A percentile compares a stretch with the other conserved stretches of the same genome.
These are phyloP conservation scores for Stichopus chloronotus DNA, from an alignment of 35 echinoderm and acorn worm genomes.

Conservation along the genomic window DNA sequence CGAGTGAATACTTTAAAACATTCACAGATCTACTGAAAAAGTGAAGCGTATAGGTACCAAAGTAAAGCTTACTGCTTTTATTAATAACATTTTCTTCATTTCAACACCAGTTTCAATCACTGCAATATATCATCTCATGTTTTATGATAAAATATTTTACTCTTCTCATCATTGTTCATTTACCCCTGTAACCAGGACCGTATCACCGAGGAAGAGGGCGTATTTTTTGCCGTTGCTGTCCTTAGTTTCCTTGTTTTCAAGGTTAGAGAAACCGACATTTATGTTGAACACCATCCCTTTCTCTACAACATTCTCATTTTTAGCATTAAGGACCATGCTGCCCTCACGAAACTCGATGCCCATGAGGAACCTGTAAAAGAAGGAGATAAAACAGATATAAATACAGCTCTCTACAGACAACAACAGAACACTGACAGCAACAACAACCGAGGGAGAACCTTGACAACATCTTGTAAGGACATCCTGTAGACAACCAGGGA, in stretches of 20 bases:
- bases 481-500: not conserved
- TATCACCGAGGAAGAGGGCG: conserved; percentile 90
- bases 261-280: conserved; percentile 93
- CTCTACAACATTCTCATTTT: conserved; percentile 74
- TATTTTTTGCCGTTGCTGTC: conserved; percentile 87
- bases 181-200: conserved; percentile 94
- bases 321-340: conserved; percentile 88
- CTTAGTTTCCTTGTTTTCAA: conserved; percentile 76
- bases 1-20: no score
- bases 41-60: no score
- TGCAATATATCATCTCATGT: no score
- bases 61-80: no score
- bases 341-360: conserved; percentile 97
- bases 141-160: no score
- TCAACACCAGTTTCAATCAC: no score
- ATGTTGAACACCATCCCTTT: conserved; percentile 97
- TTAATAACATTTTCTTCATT: no score
- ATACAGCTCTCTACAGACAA: not conserved
- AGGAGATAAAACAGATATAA: not conserved
- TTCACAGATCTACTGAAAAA: no score
- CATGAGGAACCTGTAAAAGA: conserved; percentile 78
- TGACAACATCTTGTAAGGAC: not conserved
- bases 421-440: not conserved
- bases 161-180: not conserved
- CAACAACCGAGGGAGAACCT: not conserved